Evolutionary conservation across 2,113 vertebrate genomes (phyloP).

Genomic region (Peromyscus polionotus): DNA sequence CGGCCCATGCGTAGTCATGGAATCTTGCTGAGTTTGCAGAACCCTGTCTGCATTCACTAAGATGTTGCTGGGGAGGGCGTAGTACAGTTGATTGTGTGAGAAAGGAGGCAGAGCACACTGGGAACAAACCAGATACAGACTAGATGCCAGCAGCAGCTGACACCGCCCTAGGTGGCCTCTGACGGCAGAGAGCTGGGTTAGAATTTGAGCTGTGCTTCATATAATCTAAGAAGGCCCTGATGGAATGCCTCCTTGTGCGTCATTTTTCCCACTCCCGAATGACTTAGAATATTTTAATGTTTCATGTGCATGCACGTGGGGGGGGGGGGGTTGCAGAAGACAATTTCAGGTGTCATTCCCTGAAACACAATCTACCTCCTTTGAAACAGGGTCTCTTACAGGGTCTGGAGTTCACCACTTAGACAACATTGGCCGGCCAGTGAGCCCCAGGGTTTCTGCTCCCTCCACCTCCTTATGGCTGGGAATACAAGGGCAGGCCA

Average conservation of each 20-base stretch:
- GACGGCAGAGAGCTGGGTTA: background rate
- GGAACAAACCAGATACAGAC: rapidly evolving
- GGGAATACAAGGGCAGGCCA: background rate
- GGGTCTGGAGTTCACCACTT: background rate
- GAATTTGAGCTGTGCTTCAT: background rate
- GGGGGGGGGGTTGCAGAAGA: background rate
- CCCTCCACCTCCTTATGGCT: too few species aligned
- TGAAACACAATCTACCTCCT: background rate
- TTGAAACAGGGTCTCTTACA: background rate
- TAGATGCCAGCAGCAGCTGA: background rate
- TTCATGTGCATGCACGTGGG: background rate
- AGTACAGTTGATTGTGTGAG: background rate
- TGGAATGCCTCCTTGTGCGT: background rate
- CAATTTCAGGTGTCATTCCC: background rate
- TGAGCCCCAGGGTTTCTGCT: background rate
- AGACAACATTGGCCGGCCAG: background rate
- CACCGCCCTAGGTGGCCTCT: background rate
- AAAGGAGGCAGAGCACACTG: background rate
- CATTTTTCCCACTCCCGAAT: slow-evolving; percentile 33
- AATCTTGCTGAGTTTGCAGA: background rate
- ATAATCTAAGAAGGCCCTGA: background rate
- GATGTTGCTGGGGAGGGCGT: background rate
- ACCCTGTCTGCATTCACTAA: background rate
- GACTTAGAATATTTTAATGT: background rate
- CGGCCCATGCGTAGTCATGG: background rate